These are phyloP conservation scores for Danaus plexippus DNA, from an alignment of 1,140 invertebrate species.

Conservation along the genomic window DNA sequence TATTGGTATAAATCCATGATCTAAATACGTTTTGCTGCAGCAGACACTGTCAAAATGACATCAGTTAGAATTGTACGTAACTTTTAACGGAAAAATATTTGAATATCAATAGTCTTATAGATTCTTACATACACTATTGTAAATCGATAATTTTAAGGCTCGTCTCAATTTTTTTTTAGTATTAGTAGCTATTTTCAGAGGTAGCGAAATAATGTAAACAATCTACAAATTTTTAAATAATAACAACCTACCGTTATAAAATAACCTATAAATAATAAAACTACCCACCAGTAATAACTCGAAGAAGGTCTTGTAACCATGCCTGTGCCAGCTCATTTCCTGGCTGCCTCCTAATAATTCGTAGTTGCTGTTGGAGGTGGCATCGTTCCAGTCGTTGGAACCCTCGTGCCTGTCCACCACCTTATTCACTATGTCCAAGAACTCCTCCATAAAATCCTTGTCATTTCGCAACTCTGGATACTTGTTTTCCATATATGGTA, in stretches of 20 bases:
- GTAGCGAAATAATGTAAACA: too few species aligned
- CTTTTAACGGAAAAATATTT: too few species aligned
- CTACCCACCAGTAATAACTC: slow-evolving; percentile 48
- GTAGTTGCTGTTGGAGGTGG: slow-evolving; percentile 28
- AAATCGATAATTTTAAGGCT: too few species aligned
- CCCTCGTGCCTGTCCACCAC: slow-evolving; percentile 40
- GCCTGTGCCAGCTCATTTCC: slow-evolving; percentile 47
- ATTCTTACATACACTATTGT: too few species aligned
- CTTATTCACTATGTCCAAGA: slow-evolving; percentile 40
- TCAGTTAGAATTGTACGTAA: too few species aligned
- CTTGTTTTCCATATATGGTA: slow-evolving; percentile 24
- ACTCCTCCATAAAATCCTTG: slow-evolving; percentile 34
- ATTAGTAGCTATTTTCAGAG: too few species aligned
- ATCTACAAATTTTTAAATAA: too few species aligned
- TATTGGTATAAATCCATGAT: too few species aligned
- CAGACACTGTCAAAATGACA: too few species aligned
- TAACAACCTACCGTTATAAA: not conserved
- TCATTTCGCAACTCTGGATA: slow-evolving; percentile 32
- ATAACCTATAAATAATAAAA: not conserved
- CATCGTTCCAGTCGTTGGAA: slow-evolving; percentile 47
- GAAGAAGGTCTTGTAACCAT: slow-evolving; percentile 54
- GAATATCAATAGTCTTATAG: too few species aligned
- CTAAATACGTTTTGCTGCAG: too few species aligned
- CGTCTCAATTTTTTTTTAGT: too few species aligned
- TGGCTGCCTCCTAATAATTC: slow-evolving; percentile 33